Percentiles rank a stretch among this genome's conserved stretches.
phyloP scores from a whole-genome alignment of 2,888 invertebrate genomes.

The Allygus modestus region DNA sequence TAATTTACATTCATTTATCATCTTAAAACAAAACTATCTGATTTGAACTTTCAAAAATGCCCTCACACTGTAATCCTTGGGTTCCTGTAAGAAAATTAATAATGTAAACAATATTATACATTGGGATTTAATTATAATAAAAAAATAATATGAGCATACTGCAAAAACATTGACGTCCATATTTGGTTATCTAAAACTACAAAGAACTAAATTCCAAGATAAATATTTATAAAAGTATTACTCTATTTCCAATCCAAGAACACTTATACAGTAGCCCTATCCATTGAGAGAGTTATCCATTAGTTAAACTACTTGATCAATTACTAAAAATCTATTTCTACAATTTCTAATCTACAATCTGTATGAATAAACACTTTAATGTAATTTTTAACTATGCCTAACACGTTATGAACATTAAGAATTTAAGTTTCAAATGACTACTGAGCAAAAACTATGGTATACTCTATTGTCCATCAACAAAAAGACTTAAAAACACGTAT shows the following conservation, averaged over 20 bases:
- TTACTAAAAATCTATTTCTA: neutral
- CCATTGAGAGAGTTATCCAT: neutral
- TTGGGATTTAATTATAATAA: too few species aligned
- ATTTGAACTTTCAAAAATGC: too few species aligned
- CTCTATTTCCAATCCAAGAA: neutral
- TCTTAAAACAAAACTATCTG: too few species aligned
- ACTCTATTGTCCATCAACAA: neutral
- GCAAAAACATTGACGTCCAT: too few species aligned
- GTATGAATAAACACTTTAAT: neutral
- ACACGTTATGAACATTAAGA: neutral
- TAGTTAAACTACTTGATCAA: neutral
- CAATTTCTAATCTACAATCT: slow-evolving; percentile 1
- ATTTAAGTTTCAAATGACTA: neutral
- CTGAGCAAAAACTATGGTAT: neutral
- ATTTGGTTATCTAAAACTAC: neutral
- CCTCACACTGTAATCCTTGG: too few species aligned
- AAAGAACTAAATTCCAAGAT: neutral
- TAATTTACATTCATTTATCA: too few species aligned
- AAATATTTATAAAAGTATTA: neutral
- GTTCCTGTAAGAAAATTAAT: too few species aligned
- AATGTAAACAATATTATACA: too few species aligned
- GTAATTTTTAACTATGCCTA: neutral
- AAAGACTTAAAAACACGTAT: neutral
- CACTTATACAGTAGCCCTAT: neutral
- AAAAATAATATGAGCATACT: too few species aligned